These are phyloP conservation scores for Malurus melanocephalus DNA, from an alignment of 2,113 vertebrate genomes.

Conservation along the genomic window DNA sequence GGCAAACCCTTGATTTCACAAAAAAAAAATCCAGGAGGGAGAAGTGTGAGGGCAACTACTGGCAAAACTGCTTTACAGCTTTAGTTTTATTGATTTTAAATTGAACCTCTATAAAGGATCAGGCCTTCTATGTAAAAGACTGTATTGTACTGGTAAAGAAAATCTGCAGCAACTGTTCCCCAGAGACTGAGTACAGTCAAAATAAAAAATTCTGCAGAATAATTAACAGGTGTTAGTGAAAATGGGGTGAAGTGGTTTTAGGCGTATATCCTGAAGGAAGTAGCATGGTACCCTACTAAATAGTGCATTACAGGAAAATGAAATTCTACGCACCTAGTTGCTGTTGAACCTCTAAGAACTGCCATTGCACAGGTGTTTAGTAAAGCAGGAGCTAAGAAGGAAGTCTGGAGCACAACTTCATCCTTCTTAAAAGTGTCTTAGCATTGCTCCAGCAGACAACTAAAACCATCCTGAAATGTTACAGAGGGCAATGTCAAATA, in stretches of 20 bases:
- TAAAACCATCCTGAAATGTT: not conserved
- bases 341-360: conserved; percentile 28
- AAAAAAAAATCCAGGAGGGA: not conserved
- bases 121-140: not conserved
- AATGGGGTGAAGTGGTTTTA: not conserved
- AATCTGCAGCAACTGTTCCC: not conserved
- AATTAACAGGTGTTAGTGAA: conserved; percentile 23
- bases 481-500: not conserved
- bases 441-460: not conserved
- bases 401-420: not conserved
- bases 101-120: not conserved
- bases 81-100: not conserved
- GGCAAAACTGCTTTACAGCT: not conserved
- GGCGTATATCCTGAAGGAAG: conserved; percentile 14
- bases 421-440: not conserved
- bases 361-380: not conserved
- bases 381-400: not conserved
- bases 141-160: not conserved
- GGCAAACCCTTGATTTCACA: not conserved
- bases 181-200: conserved; percentile 7
- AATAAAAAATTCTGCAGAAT: not conserved
- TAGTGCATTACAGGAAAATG: not conserved
- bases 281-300: not conserved
- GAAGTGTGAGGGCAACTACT: not conserved
- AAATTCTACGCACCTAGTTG: conserved; percentile 10